These are phyloP conservation scores for Eilema griseolum DNA, from an alignment of 2,888 invertebrate species.

Conservation along the genomic window DNA sequence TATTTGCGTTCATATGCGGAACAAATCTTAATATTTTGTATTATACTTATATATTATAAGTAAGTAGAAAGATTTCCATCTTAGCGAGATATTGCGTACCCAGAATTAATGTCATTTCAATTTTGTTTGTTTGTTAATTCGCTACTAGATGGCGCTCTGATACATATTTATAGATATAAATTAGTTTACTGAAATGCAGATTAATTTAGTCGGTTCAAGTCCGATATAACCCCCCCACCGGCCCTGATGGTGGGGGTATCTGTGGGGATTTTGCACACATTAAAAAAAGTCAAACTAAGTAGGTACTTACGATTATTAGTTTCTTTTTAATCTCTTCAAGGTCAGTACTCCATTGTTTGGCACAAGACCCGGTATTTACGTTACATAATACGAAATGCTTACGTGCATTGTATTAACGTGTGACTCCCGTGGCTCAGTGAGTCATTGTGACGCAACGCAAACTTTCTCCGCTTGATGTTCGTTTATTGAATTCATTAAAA, in stretches of 20 bases:
- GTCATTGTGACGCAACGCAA: background rate
- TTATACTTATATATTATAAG: background rate
- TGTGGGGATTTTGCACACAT: no score
- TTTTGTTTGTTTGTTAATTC: background rate
- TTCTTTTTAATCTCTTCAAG: background rate
- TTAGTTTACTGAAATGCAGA: no score
- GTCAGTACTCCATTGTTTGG: background rate
- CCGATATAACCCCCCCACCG: no score
- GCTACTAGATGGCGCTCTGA: background rate
- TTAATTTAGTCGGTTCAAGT: no score
- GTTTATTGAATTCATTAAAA: background rate
- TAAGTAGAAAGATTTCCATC: no score
- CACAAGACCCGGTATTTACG: background rate
- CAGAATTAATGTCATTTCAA: no score
- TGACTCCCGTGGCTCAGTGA: background rate
- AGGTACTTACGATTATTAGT: no score
- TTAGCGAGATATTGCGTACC: no score
- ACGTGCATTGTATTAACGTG: background rate
- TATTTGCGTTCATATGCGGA: background rate
- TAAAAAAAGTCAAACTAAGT: no score
- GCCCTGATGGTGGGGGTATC: no score
- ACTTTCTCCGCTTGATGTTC: background rate
- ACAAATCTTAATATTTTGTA: background rate
- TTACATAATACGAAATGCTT: slow-evolving; percentile 1
- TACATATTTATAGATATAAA: background rate